Conservation (phyloP, 2,113 vertebrate genomes). For the Mionectes macconnelli region DNA sequence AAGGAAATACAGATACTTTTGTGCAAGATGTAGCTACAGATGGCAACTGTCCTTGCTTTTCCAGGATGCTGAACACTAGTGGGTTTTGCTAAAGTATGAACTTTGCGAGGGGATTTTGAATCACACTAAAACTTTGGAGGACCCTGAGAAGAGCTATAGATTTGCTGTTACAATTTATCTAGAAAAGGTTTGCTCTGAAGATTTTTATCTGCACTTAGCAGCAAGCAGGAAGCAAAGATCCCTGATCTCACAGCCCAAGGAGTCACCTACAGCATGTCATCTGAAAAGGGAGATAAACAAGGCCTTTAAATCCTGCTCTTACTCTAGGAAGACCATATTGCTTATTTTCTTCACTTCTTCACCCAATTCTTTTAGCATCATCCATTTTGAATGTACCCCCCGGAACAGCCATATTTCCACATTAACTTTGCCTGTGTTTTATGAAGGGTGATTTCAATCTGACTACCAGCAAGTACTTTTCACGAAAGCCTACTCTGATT, state of each 20-base stretch:
- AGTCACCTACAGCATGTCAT: background rate
- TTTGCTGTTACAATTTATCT: background rate
- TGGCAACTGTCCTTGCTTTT: background rate
- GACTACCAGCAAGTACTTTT: background rate
- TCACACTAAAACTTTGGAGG: background rate
- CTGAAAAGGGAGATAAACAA: background rate
- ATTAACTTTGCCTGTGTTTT: background rate
- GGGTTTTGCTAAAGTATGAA: background rate
- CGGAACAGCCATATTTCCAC: background rate
- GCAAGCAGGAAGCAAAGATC: background rate
- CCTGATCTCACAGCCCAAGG: background rate
- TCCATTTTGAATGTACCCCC: background rate
- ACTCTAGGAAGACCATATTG: rapidly evolving
- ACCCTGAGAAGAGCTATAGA: background rate
- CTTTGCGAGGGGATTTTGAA: background rate
- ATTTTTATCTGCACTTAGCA: background rate
- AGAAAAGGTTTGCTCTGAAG: background rate
- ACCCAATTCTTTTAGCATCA: background rate
- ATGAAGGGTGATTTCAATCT: background rate
- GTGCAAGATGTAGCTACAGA: background rate
- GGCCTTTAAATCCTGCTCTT: background rate
- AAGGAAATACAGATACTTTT: background rate
- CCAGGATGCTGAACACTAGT: background rate
- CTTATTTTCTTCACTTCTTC: background rate
- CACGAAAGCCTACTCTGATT: background rate